Conservation (phyloP, 2,113 vertebrate species). For the Nothocercus nigrocapillus region DNA sequence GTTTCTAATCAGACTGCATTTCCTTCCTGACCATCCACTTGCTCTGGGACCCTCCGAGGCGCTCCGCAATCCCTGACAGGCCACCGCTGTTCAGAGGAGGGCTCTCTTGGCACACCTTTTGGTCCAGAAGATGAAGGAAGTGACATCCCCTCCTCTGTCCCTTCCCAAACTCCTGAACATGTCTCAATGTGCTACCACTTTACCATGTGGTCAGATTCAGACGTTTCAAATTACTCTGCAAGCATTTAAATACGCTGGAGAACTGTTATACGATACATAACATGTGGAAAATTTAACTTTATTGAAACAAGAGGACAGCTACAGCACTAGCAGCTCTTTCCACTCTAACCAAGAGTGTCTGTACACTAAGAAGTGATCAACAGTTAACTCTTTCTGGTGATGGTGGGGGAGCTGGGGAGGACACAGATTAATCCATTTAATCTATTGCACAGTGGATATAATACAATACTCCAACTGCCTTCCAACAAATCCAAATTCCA, state of each 20-base stretch:
- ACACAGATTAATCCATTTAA: neutral
- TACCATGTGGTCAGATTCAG: neutral
- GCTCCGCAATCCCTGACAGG: neutral
- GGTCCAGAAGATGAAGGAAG: no score
- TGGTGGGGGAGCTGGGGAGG: neutral
- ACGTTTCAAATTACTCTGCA: slow-evolving; percentile 30
- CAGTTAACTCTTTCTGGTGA: neutral
- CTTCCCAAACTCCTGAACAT: neutral
- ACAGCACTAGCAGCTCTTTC: neutral
- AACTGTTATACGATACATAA: neutral
- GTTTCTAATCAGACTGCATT: neutral
- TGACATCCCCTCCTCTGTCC: neutral
- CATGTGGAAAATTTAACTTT: neutral
- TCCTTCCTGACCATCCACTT: neutral
- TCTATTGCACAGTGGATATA: neutral
- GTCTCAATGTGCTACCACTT: neutral
- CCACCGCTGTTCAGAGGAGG: neutral
- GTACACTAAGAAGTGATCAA: neutral
- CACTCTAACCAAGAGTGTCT: neutral
- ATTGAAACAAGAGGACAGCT: neutral
- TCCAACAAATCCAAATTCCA: neutral
- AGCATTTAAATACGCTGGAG: neutral
- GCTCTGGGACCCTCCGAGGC: neutral
- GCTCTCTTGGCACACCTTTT: neutral
- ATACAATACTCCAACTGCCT: neutral